Evolutionary conservation across 2,797 vertebrate genomes (phyloP), one percentile per base, ranked within the genome.

Genomic region (Meda fulgida): DNA sequence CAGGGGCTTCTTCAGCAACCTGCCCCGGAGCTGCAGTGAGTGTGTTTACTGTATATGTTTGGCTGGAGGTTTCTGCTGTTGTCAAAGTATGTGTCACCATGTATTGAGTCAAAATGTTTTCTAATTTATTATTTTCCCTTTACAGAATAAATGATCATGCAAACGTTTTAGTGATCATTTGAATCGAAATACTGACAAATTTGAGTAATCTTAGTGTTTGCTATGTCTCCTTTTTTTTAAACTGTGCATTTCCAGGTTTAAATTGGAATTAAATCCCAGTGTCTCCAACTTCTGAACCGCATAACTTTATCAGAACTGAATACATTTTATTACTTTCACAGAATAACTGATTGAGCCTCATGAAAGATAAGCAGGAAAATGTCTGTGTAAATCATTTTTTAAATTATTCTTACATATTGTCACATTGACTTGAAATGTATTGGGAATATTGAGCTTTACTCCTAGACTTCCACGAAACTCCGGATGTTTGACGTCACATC

Each of bases 21-120:
- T 99, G n/a, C 96, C 96, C 5, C 89, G 93, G 0, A 88, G 92
- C 53, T 96, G 96, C 82, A 93, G 98, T 99, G 86, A 97, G 98
- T 91, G 70, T 89, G 77, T 81, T 53, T 36, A 1, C 63, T 76
- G 13, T 81, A 7, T 60, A 21, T 29, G 7, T 67, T 76, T 60
- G 40, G 31, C 63, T 36, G 40, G 21, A 67, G 26, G 63, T 40
- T 58, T 73, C 36, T 36, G 9, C 34, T 18, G 13, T 31, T 80
- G 23, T 36, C 36, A 36, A 5, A 36, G 36, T 31, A 8, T 85
- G 8, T 70, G 71, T 55, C 19, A 8, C 10, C 14, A 10, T 31
- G 26, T 76, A 63, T 76, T 60, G 58, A 36, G 10, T 51, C 2
- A 26, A 73, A 69, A 26, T 13, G n/a, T 16, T 29, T 60, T 60